phyloP scores from a whole-genome alignment of 2,113 vertebrate genomes.

The Esox niger region DNA sequence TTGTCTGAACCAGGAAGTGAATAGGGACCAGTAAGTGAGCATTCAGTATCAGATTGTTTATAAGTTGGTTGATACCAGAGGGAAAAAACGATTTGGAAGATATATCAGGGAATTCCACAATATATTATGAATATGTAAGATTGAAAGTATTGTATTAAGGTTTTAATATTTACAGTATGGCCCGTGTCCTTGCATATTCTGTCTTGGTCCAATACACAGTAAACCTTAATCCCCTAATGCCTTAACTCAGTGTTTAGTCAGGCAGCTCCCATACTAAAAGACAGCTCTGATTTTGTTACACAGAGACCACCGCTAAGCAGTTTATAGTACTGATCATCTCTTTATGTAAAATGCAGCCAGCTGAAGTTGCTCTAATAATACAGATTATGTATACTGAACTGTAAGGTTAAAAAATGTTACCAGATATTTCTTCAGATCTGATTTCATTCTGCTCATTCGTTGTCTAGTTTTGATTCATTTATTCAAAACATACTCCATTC shows the following conservation, averaged over 20 bases:
- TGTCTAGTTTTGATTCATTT: neutral
- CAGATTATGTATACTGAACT: neutral
- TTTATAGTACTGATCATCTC: neutral
- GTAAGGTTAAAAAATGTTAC: neutral
- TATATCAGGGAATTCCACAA: no score
- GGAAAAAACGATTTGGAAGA: neutral
- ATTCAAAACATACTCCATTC: neutral
- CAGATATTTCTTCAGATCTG: no score
- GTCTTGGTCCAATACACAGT: no score
- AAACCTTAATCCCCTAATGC: neutral
- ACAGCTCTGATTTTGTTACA: neutral
- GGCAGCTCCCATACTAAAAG: neutral
- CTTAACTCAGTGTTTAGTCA: neutral
- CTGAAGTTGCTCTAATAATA: neutral
- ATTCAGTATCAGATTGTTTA: neutral
- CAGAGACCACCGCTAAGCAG: neutral
- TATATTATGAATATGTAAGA: neutral
- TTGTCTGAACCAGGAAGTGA: neutral
- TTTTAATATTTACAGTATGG: no score
- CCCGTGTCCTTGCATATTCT: no score
- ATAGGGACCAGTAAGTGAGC: neutral
- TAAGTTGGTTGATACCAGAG: neutral
- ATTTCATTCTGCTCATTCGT: neutral
- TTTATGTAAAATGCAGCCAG: neutral
- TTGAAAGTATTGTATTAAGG: no score